phyloP scores from a whole-genome alignment of 2,113 vertebrate genomes.

The Lophotis ruficrista region DNA sequence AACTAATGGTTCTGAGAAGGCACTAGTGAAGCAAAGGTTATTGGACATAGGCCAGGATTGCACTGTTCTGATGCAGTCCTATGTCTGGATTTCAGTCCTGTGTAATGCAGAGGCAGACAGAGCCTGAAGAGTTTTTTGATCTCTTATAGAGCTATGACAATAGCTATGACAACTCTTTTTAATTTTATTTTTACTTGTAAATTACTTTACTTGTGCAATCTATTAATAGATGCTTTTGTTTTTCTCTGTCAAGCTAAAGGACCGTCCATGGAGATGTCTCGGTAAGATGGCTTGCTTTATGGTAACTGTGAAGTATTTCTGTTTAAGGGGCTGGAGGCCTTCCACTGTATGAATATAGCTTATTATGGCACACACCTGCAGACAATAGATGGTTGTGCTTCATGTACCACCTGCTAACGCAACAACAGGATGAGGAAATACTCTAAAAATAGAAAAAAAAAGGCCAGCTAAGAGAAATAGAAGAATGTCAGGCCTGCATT shows the following conservation, averaged over 20 bases:
- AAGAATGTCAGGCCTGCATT: not conserved
- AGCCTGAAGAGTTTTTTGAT: not conserved
- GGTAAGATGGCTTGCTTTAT: conserved; percentile 61
- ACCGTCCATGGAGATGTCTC: conserved; percentile 74
- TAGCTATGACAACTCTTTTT: not conserved
- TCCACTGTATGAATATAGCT: not conserved
- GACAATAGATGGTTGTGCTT: conserved; percentile 32
- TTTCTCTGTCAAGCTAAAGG: conserved; percentile 71
- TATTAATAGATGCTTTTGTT: conserved; percentile 33
- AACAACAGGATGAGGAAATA: conserved; percentile 57
- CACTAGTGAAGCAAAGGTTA: not conserved
- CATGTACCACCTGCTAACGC: conserved; percentile 1
- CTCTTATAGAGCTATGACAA: not conserved
- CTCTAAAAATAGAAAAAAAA: conserved; percentile 6
- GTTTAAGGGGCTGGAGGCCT: not conserved
- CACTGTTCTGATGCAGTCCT: not conserved
- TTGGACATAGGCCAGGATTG: not conserved
- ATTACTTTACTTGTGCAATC: not conserved
- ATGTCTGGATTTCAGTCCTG: not conserved
- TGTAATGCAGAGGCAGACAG: not conserved
- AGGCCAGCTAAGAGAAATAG: not conserved
- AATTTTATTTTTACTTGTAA: not conserved
- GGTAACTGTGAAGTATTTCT: not conserved
- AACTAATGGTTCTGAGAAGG: not conserved
- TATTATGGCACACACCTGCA: conserved; percentile 34